Conservation (phyloP, 2,888 invertebrate genomes). For the Cosmia pyralina region DNA sequence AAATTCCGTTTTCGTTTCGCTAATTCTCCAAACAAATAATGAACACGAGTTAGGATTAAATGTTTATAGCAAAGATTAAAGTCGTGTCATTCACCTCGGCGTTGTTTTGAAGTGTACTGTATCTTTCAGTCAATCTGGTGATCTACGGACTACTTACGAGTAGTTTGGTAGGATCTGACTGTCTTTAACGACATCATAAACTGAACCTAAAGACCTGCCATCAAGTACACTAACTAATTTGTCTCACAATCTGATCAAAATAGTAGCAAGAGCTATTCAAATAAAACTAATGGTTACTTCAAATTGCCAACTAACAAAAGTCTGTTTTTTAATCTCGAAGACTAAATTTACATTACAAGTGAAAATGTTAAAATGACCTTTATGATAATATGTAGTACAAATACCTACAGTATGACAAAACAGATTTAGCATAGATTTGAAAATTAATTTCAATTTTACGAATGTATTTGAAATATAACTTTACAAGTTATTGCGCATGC, state of each 20-base stretch:
- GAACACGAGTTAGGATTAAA: constrained; percentile 46
- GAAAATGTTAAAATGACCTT: too few relatives aligned
- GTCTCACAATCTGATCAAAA: constrained; percentile 43
- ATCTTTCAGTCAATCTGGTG: constrained; percentile 47
- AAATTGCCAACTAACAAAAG: background rate
- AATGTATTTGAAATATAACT: too few relatives aligned
- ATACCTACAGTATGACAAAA: too few relatives aligned
- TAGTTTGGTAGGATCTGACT: constrained; percentile 27
- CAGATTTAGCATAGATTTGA: too few relatives aligned
- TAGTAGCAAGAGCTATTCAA: background rate
- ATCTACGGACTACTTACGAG: constrained; percentile 22
- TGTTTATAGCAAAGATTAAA: constrained; percentile 50
- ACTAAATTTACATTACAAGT: too few relatives aligned
- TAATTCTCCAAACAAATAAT: constrained; percentile 56
- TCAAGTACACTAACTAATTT: constrained; percentile 43
- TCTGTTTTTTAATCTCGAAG: too few relatives aligned
- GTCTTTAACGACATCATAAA: constrained; percentile 59
- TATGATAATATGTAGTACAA: too few relatives aligned
- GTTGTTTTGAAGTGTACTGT: constrained; percentile 58
- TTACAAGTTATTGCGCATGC: too few relatives aligned
- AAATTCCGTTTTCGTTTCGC: constrained; percentile 37
- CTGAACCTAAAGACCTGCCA: constrained; percentile 34
- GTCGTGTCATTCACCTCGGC: constrained; percentile 47
- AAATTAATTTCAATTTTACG: too few relatives aligned
- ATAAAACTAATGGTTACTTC: background rate